These are phyloP conservation scores for Muraenolepis orangiensis DNA, from an alignment of 2,797 vertebrate species.

Conservation along the genomic window DNA sequence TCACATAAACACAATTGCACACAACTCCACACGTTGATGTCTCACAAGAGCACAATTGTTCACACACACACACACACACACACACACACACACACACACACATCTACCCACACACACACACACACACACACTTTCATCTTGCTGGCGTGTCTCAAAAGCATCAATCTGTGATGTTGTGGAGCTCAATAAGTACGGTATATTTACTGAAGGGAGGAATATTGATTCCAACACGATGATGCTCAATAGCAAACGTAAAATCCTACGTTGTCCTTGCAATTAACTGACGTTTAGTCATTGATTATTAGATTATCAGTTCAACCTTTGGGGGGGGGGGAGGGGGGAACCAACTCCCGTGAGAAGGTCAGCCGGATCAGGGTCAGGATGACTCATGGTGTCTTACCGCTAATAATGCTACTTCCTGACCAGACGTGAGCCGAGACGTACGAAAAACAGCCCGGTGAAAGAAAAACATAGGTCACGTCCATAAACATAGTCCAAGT, in stretches of 20 bases:
- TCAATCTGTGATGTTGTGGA: not conserved
- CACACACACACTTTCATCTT: slow-evolving; percentile 12
- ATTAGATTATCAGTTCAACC: not conserved
- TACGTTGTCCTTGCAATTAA: not conserved
- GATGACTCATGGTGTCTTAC: not conserved
- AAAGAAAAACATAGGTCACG: not conserved
- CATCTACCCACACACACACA: slow-evolving; percentile 21
- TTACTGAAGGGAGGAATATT: not conserved
- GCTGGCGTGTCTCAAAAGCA: not conserved
- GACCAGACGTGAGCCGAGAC: not conserved
- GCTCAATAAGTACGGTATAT: not conserved
- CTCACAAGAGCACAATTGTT: slow-evolving; percentile 14
- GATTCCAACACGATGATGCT: not conserved
- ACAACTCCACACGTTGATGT: slow-evolving; percentile 10
- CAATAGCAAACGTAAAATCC: not conserved
- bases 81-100: slow-evolving; percentile 10
- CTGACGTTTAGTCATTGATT: not conserved
- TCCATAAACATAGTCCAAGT: not conserved
- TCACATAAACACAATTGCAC: not conserved
- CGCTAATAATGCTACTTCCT: not conserved
- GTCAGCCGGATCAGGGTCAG: too few relatives aligned
- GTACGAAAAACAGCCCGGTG: not conserved
- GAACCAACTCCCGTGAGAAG: too few relatives aligned
- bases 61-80: slow-evolving; percentile 4
- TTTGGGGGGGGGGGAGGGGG: too few relatives aligned